Evolutionary conservation across 2,888 invertebrate species (phyloP), one percentile per base, ranked within the genome.

Genomic region (Caenorhabditis afra): DNA sequence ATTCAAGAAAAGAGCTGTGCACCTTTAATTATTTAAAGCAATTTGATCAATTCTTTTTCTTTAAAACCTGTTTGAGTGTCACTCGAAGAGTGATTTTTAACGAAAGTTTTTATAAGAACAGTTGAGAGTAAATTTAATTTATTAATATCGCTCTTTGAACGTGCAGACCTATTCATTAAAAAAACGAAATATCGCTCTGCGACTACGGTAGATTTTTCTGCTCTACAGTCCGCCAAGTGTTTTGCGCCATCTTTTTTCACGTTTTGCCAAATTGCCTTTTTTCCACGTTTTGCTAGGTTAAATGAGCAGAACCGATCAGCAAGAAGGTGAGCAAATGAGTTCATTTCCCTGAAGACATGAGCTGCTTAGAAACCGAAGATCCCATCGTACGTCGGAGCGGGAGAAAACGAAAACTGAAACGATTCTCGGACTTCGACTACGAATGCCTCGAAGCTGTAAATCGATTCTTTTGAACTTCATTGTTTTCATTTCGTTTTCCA

Each of bases 391-490:
- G 68, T n/a, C 23, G 68, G 4, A 68, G 68, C 23, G n/a, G 52
- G 11, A 50, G 68, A 29, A 59, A 61, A 7, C 59, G 59, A 7
- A 68, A 18, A 18, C 20, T 41, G 37, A 68, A 44, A 10, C 41
- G 18, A 39, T n/a, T 53, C 20, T 12, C 18, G 0, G 68, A 68
- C 16, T 61, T 44, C 11, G 52, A 59, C 23, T 68, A 61, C 18
- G 55, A 57, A 5, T 29, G 22, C 20, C 22, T 37, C n/a, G 39
- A 20, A 22, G 8, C 10, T 7, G 29, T 29, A 29, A 29, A n/a
- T 3, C 29, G 29, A 29, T 29, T 29, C 4, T 7, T n/a, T n/a
- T n/a, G n/a, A n/a, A n/a, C n/a, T 7, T 29, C 29, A 29, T 29
- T 29, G 29, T 29, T 29, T 29, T 29, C n/a, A n/a, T n/a, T n/a